Conservation (phyloP, 1,140 invertebrate genomes). For the Lasioglossum baleicum region DNA sequence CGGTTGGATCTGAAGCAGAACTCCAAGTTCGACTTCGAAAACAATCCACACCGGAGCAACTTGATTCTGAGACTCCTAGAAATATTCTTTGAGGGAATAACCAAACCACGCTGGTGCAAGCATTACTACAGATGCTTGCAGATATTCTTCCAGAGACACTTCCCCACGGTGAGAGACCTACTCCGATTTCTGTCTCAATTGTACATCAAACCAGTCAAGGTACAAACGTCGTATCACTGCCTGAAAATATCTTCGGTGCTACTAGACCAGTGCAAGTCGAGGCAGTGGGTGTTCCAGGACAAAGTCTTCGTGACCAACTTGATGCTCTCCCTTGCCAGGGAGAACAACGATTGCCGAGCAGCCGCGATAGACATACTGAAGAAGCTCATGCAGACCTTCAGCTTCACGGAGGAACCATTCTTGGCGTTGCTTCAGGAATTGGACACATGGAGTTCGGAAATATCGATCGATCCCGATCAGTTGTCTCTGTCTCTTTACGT, state of each 20-base stretch:
- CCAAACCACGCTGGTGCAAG: slow-evolving; percentile 46
- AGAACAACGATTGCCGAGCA: slow-evolving; percentile 63
- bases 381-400: slow-evolving; percentile 63
- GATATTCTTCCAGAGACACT: slow-evolving; percentile 76
- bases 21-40: slow-evolving; percentile 69
- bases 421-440: slow-evolving; percentile 71
- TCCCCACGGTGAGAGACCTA: slow-evolving; percentile 62
- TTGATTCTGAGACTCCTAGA: slow-evolving; percentile 71
- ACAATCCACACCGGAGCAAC: slow-evolving; percentile 66
- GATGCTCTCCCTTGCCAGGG: slow-evolving; percentile 68
- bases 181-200: slow-evolving; percentile 72
- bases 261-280: slow-evolving; percentile 59
- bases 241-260: slow-evolving; percentile 65
- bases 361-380: slow-evolving; percentile 67
- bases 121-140: slow-evolving; percentile 75
- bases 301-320: slow-evolving; percentile 72
- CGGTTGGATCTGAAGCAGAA: slow-evolving; percentile 70
- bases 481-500: slow-evolving; percentile 80
- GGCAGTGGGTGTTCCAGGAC: slow-evolving; percentile 70
- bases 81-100: slow-evolving; percentile 72
- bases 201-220: slow-evolving; percentile 71
- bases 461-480: slow-evolving; percentile 84
- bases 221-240: slow-evolving; percentile 69
- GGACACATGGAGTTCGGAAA: slow-evolving; percentile 75
- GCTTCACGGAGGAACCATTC: slow-evolving; percentile 60